These are phyloP conservation scores for Ophraella communa DNA, from an alignment of 2,888 invertebrate genomes.

Conservation along the genomic window DNA sequence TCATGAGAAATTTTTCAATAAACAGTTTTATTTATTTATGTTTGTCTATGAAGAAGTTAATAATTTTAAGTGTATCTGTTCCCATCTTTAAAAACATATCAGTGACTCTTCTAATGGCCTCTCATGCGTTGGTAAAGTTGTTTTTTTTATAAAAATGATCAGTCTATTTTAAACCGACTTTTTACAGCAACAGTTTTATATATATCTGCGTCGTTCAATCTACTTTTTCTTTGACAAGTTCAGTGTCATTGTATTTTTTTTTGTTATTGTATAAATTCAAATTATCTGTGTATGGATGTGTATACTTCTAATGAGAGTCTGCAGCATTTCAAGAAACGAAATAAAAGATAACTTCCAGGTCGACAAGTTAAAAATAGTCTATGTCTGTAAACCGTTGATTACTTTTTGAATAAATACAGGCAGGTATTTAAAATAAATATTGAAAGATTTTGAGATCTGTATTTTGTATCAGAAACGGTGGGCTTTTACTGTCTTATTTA, in stretches of 20 bases:
- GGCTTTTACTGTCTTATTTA: too few species aligned
- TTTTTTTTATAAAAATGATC: background rate
- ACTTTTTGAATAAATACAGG: constrained; percentile 2
- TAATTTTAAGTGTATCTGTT: too few species aligned
- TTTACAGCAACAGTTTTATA: background rate
- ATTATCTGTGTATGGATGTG: background rate
- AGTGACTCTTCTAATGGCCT: background rate
- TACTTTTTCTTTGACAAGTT: background rate
- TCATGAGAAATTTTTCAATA: too few species aligned
- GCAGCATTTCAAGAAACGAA: constrained; percentile 1
- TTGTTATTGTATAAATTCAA: background rate
- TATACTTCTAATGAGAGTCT: background rate
- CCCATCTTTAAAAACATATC: background rate
- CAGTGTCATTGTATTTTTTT: background rate
- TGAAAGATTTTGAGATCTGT: background rate
- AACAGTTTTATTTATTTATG: too few species aligned
- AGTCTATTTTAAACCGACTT: background rate
- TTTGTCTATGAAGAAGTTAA: too few species aligned
- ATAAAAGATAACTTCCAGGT: constrained; percentile 3
- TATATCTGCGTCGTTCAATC: background rate
- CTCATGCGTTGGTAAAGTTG: background rate
- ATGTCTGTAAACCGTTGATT: background rate
- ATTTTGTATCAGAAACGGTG: background rate
- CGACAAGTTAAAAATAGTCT: constrained; percentile 6
- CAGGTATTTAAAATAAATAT: constrained; percentile 1